phyloP scores from a whole-genome alignment of 1,140 invertebrate genomes.

The Pseudomyrmex concolor region DNA sequence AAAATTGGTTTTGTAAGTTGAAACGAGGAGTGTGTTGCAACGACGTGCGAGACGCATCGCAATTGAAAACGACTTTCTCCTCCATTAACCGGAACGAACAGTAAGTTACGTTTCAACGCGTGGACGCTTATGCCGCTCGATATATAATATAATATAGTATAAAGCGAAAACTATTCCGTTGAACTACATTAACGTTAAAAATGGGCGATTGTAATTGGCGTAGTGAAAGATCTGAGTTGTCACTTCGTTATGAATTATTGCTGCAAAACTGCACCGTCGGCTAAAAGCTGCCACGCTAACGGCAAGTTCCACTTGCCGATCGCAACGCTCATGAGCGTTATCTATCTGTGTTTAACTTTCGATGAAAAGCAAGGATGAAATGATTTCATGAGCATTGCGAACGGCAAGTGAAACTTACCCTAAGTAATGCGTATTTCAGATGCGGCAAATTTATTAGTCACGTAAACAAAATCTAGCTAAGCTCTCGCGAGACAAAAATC shows the following conservation, averaged over 20 bases:
- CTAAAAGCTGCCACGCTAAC: not conserved
- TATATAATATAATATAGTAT: too few relatives aligned
- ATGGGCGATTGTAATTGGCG: slow-evolving; percentile 23
- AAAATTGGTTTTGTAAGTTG: slow-evolving; percentile 34
- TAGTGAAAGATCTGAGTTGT: not conserved
- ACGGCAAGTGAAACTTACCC: too few relatives aligned
- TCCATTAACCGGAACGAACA: slow-evolving; percentile 50
- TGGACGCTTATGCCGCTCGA: slow-evolving; percentile 23
- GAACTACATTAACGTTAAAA: not conserved
- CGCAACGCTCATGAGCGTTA: too few relatives aligned
- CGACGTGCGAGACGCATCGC: not conserved
- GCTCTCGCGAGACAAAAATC: not conserved
- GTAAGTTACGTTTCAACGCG: slow-evolving; percentile 32
- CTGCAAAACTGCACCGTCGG: not conserved
- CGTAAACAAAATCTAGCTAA: not conserved
- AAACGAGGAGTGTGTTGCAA: slow-evolving; percentile 13
- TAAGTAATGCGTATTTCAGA: slow-evolving; percentile 1
- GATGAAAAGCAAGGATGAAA: too few relatives aligned
- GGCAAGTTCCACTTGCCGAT: too few relatives aligned
- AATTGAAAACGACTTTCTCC: slow-evolving; percentile 57
- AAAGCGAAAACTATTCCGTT: not conserved
- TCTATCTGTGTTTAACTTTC: too few relatives aligned
- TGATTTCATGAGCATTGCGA: too few relatives aligned
- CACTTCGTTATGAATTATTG: slow-evolving; percentile 34
- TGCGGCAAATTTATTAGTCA: not conserved